Evolutionary conservation across 92 coral and sea anemone genomes (phyloP).

Genomic region (Parazoanthus atlanticus): DNA sequence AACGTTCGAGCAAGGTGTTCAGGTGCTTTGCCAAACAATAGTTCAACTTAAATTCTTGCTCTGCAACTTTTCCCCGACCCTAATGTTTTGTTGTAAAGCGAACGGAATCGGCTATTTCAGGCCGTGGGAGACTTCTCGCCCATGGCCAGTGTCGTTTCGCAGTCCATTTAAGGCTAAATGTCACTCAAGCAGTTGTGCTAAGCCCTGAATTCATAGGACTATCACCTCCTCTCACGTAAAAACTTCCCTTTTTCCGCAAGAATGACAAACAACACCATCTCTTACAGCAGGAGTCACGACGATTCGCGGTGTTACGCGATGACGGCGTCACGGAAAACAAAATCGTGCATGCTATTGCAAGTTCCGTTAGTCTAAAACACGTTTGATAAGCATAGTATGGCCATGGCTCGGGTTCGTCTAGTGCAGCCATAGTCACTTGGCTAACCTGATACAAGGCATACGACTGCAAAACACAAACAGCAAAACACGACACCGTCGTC

Average conservation of each 20-base stretch:
- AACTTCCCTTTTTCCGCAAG: background rate
- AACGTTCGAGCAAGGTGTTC: background rate
- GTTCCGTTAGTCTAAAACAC: constrained; percentile 33
- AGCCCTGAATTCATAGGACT: background rate
- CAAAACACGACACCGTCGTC: background rate
- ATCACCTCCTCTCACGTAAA: background rate
- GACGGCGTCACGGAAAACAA: constrained; percentile 28
- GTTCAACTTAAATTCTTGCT: background rate
- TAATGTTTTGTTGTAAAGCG: too few relatives aligned
- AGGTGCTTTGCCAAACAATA: background rate
- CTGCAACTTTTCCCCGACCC: too few relatives aligned
- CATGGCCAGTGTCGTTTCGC: too few relatives aligned
- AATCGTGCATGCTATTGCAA: constrained; percentile 40
- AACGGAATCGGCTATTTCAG: too few relatives aligned
- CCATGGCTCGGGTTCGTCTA: constrained; percentile 15
- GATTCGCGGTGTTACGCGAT: background rate
- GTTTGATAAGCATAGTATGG: constrained; percentile 33
- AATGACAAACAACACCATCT: background rate
- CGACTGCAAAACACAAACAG: constrained; percentile 3
- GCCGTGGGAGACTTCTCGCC: too few relatives aligned
- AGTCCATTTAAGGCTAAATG: background rate
- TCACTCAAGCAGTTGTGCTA: background rate
- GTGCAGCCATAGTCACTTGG: background rate
- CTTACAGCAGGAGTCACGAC: background rate
- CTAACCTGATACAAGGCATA: background rate